Percentiles rank a stretch among this genome's conserved stretches.
phyloP scores from a whole-genome alignment of 2,113 vertebrate species.

The Amblyopsis rosae region DNA sequence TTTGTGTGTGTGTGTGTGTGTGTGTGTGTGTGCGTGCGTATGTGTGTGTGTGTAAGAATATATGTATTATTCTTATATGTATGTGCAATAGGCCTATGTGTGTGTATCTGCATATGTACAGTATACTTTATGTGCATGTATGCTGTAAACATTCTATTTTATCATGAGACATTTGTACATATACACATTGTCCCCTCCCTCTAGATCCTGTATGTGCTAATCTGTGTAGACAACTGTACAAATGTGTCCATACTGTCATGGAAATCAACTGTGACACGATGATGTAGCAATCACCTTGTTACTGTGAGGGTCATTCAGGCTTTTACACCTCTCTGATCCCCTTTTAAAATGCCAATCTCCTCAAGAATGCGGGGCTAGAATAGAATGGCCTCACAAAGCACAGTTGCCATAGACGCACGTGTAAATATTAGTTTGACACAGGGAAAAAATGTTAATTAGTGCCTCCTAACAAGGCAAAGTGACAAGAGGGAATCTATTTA shows the following conservation, averaged over 20 bases:
- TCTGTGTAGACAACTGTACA: conserved; percentile 75
- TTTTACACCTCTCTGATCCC: conserved; percentile 69
- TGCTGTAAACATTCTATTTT: too few species aligned
- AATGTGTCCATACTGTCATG: conserved; percentile 73
- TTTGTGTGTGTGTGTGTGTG: too few species aligned
- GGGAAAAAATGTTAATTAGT: conserved; percentile 62
- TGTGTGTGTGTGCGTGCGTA: too few species aligned
- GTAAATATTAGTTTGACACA: conserved; percentile 76
- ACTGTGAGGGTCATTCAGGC: conserved; percentile 74
- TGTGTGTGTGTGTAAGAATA: background rate
- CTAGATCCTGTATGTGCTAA: conserved; percentile 64
- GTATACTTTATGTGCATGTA: too few species aligned
- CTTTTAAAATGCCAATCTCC: conserved; percentile 76
- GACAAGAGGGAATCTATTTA: conserved; percentile 57
- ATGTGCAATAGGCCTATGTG: too few species aligned
- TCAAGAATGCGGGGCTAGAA: conserved; percentile 70
- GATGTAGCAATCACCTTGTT: conserved; percentile 74
- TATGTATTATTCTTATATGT: background rate
- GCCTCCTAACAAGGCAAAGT: conserved; percentile 63
- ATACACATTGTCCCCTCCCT: background rate
- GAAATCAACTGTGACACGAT: conserved; percentile 70
- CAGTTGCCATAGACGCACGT: conserved; percentile 72
- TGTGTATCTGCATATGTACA: too few species aligned
- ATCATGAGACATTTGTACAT: background rate
- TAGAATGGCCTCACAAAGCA: conserved; percentile 66